These are phyloP conservation scores for Syrphus vitripennis DNA, from an alignment of 2,888 invertebrate genomes.

Conservation along the genomic window DNA sequence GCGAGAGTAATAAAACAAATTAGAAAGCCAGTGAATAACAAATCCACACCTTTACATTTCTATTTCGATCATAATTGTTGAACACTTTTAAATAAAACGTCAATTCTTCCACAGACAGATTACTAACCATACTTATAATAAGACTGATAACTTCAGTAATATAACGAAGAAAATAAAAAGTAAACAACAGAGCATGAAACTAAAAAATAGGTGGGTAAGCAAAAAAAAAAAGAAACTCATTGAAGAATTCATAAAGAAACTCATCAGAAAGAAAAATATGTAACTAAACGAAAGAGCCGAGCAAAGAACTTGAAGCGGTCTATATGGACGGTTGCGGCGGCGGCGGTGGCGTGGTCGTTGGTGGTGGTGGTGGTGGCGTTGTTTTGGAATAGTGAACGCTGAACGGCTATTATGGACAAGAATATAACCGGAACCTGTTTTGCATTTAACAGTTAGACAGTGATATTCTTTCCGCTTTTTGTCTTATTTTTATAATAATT, in stretches of 20 bases:
- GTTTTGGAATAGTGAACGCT: not conserved
- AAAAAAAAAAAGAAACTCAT: slow-evolving; percentile 26
- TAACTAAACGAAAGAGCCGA: slow-evolving; percentile 55
- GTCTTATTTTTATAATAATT: slow-evolving; percentile 21
- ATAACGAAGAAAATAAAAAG: slow-evolving; percentile 6
- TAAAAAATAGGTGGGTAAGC: not conserved
- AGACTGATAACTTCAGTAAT: slow-evolving; percentile 11
- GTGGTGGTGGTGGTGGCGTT: not conserved
- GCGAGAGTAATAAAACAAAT: slow-evolving; percentile 1
- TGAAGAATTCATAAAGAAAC: slow-evolving; percentile 29
- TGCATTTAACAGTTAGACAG: slow-evolving; percentile 63
- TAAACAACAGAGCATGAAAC: slow-evolving; percentile 17
- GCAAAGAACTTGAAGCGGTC: slow-evolving; percentile 34
- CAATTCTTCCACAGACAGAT: not conserved
- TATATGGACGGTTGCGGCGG: not conserved
- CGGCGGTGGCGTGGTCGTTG: not conserved
- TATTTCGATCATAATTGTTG: slow-evolving; percentile 11
- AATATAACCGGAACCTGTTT: slow-evolving; percentile 64
- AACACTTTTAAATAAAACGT: slow-evolving; percentile 17
- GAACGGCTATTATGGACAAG: slow-evolving; percentile 38
- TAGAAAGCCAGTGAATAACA: slow-evolving; percentile 32
- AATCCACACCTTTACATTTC: slow-evolving; percentile 19
- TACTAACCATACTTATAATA: not conserved
- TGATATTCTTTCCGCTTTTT: slow-evolving; percentile 29
- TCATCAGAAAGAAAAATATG: not conserved